A percentile compares a stretch with the other conserved stretches of the same genome.
Conservation (phyloP, 2,113 vertebrate genomes). For the Oreochromis tanganicae region DNA sequence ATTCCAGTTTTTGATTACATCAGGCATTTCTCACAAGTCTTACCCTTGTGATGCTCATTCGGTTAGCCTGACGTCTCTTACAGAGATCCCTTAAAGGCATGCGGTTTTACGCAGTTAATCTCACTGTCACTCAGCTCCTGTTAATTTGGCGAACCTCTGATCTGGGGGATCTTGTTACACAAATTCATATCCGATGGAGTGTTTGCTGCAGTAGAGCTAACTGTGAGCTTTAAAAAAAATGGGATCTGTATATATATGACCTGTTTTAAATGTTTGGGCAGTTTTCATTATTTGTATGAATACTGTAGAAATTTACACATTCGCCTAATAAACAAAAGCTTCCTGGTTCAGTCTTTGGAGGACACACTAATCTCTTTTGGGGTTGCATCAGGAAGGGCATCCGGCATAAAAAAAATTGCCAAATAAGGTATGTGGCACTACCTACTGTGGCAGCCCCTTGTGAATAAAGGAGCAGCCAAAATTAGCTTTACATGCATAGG, state of each 20-base stretch:
- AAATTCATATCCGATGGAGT: neutral
- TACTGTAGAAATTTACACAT: neutral
- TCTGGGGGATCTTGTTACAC: constrained; percentile 20
- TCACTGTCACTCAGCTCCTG: constrained; percentile 1
- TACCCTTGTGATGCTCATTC: neutral
- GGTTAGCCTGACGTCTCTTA: neutral
- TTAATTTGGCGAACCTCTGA: constrained; percentile 30
- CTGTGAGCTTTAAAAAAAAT: neutral
- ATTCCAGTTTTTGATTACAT: neutral
- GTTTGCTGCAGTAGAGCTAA: neutral
- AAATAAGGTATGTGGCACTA: neutral
- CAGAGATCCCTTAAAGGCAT: neutral
- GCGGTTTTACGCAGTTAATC: neutral
- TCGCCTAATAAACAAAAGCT: neutral
- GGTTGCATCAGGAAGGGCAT: neutral
- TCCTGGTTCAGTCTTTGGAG: neutral
- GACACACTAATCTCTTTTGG: neutral
- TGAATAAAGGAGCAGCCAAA: neutral
- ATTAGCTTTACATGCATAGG: neutral
- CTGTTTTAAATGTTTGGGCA: neutral
- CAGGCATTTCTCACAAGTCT: neutral
- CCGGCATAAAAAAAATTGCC: neutral
- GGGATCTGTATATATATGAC: neutral
- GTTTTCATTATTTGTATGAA: neutral
- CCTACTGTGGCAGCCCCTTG: neutral